These are phyloP conservation scores for Zoanthus sociatus DNA, from an alignment of 92 coral and sea anemone genomes.

Conservation along the genomic window DNA sequence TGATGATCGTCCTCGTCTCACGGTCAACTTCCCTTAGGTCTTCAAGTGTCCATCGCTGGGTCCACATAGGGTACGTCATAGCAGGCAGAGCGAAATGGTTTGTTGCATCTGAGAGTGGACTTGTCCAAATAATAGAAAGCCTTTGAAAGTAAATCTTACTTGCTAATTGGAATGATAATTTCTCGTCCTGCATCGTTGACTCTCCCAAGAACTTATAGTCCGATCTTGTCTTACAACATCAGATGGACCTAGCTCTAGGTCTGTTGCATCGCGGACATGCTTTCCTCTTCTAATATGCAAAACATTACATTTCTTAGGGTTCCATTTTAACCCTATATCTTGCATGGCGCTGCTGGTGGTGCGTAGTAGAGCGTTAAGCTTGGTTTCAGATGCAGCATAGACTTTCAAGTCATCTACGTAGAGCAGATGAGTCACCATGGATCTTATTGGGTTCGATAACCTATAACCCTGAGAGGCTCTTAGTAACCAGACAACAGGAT, in stretches of 20 bases:
- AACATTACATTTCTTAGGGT: not conserved
- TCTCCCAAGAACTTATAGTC: not conserved
- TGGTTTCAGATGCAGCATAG: not conserved
- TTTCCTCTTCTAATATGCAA: slow-evolving; percentile 17
- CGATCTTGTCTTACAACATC: not conserved
- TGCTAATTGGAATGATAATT: not conserved
- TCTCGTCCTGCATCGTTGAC: not conserved
- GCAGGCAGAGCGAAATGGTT: too few relatives aligned
- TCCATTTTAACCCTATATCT: not conserved
- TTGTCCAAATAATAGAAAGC: not conserved
- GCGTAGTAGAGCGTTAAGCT: not conserved
- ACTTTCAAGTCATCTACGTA: slow-evolving; percentile 36
- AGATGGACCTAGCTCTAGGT: not conserved
- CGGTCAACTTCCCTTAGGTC: too few relatives aligned
- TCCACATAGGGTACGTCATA: too few relatives aligned
- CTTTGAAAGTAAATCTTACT: not conserved
- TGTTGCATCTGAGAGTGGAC: too few relatives aligned
- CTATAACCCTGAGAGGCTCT: slow-evolving; percentile 20
- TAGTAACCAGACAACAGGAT: not conserved
- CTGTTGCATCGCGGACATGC: not conserved
- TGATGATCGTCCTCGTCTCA: too few relatives aligned
- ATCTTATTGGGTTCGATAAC: not conserved
- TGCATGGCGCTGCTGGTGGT: not conserved
- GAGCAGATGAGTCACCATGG: not conserved
- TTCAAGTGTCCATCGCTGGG: too few relatives aligned